Base-by-base conservation (phyloP, 2,797 vertebrate species). In the Leuciscus waleckii region DNA sequence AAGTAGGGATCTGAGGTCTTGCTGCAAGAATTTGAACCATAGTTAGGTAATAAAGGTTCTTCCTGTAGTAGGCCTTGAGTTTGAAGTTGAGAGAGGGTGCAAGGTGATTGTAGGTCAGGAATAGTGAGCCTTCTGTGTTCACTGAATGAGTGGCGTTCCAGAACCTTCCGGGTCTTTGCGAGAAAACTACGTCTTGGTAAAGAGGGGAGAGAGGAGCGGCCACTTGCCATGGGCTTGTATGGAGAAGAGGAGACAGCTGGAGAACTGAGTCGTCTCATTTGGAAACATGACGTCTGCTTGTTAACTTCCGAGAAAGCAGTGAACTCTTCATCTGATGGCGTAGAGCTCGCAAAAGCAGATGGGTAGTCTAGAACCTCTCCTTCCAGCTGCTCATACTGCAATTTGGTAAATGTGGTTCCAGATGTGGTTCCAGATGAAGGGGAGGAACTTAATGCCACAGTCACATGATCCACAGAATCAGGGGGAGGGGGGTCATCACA, bases 101-200 rank as follows among this genome's bases (percentile, higher is more conserved):
- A 90, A 46, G 68, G 17, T 49, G 91, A 88, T 26, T 19, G 68
- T 39, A 82, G 51, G 5, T 37, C 35, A 54, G 85, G 83, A 61
- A 84, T 83, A 21, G 90, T 92, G 73, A 94, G 93, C 78, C 90
- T 89, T 75, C 87, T 92, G 88, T 82, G 90, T 81, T 95, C 93
- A 9, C 82, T 81, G 9, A 88, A 91, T n/a, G 88, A 88, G 51
- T 93, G 94, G 11, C 93, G 94, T 85, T 95, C 93, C 68, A 94
- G 79, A 61, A 88, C 87, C 49, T 87, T 91, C 41, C 91, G 87
- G 14, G 92, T 93, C 90, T 92, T 94, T 65, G 92, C 88, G 3
- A 94, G 86, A 46, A 94, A 75, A 43, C 90, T 90, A 69, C 92
- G 87, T 85, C 92, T 95, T 23, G 94, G 92, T 81, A 94, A 89